Conservation (phyloP, 2,113 vertebrate genomes). For the Abramis brama region DNA sequence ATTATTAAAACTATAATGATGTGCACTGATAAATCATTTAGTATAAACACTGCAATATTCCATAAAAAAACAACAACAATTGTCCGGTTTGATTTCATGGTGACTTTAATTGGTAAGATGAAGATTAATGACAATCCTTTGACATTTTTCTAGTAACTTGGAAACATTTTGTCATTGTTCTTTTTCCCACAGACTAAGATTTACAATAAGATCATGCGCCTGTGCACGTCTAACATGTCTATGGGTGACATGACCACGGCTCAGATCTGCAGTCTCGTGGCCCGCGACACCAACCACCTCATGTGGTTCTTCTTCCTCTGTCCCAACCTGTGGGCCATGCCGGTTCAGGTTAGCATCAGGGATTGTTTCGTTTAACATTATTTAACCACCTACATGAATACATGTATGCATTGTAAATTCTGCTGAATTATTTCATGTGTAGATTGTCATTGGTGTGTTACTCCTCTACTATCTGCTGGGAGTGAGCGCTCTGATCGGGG, state of each 20-base stretch:
- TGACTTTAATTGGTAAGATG: neutral
- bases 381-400: neutral
- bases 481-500: slow-evolving; percentile 96
- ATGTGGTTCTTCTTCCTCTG: slow-evolving; percentile 99
- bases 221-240: slow-evolving; percentile 97
- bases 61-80: no score
- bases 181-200: slow-evolving; percentile 83
- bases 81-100: no score
- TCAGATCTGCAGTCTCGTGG: slow-evolving; percentile 97
- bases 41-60: no score
- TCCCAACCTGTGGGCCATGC: slow-evolving; percentile 98
- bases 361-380: neutral
- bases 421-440: neutral
- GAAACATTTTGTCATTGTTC: neutral
- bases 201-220: slow-evolving; percentile 97
- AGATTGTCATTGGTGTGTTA: slow-evolving; percentile 94
- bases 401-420: neutral
- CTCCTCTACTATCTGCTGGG: slow-evolving; percentile 96
- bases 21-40: no score
- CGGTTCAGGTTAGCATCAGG: slow-evolving; percentile 83
- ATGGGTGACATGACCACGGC: slow-evolving; percentile 94
- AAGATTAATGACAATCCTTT: neutral
- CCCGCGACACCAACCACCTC: slow-evolving; percentile 96
- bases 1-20: no score
- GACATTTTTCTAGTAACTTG: neutral